Evolutionary conservation across 1,140 invertebrate genomes (phyloP), one percentile per base, ranked within the genome.

Genomic region (Homarus americanus): DNA sequence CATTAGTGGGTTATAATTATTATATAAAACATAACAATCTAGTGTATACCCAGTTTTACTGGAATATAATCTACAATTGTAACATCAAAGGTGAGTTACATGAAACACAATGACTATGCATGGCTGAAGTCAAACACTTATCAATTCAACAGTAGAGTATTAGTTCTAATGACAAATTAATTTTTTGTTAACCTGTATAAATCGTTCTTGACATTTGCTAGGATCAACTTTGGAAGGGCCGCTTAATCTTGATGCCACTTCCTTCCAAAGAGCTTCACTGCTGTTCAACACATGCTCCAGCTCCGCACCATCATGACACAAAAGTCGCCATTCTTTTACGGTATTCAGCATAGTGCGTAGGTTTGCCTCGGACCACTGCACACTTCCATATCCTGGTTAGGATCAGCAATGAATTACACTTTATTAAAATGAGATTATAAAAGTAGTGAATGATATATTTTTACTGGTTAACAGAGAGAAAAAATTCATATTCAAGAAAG

Each of bases 291-390:
- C 12, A 0, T 5, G 2, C 72, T 90, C 88, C 20, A 84, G 49
- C 36, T 90, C 88, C 20, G 32, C 80, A 66, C n/a, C 34, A 41
- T 90, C 80, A 76, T 90, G 88, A 32, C 88, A 90, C 49, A 90
- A 20, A 17, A 90, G 88, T 15, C 73, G 69, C 80, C 80, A 90
- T 53, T 90, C 88, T 49, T 84, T 83, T 3, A 84, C 24, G 0
- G 73, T 44, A 32, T 83, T 58, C 12, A 90, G 73, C 88, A 90
- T 83, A 12, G 49, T 58, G 7, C 15, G 10, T n/a, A 76, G 10
- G 36, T 83, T 90, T 17, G 24, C 49, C n/a, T 90, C 82, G 7
- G 69, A 84, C 88, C 88, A 90, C n/a, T 83, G 69, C 12, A 84
- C 53, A 78, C 28, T 73, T 17, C 88, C 80, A 82, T 83, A 90